phyloP scores from a whole-genome alignment of 1,140 invertebrate genomes.

The Megathymus violae region DNA sequence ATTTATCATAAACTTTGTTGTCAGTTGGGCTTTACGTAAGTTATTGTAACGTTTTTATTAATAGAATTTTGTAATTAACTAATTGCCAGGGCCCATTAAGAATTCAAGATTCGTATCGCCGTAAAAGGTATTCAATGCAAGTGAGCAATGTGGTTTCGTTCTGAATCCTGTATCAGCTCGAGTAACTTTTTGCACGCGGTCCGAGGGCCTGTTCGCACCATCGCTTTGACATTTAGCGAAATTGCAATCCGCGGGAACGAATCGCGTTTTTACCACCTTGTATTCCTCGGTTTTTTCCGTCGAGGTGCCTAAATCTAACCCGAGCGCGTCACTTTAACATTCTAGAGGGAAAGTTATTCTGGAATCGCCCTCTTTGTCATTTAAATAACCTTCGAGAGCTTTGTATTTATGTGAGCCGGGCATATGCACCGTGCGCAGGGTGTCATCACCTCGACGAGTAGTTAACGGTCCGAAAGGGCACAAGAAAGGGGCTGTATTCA shows the following conservation, averaged over 20 bases:
- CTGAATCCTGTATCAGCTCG: conserved; percentile 47
- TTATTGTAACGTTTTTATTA: conserved; percentile 36
- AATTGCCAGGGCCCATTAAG: conserved; percentile 52
- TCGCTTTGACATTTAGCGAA: conserved; percentile 62
- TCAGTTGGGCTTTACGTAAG: conserved; percentile 23
- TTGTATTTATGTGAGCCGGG: conserved; percentile 41
- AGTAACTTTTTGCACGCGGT: conserved; percentile 66
- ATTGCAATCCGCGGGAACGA: conserved; percentile 56
- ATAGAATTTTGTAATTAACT: conserved; percentile 50
- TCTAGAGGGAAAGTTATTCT: conserved; percentile 42
- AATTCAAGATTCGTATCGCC: conserved; percentile 56
- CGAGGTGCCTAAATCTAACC: conserved; percentile 51
- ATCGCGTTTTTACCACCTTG: conserved; percentile 46
- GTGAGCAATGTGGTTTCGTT: conserved; percentile 41
- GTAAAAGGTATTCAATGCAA: conserved; percentile 47
- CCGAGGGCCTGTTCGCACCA: conserved; percentile 66
- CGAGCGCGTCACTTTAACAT: conserved; percentile 13
- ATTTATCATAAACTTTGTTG: conserved; percentile 44
- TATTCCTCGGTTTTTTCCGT: conserved; percentile 37
- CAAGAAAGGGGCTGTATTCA: conserved; percentile 47
- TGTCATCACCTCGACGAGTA: conserved; percentile 51
- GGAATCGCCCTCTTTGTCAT: conserved; percentile 56
- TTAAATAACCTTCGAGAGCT: conserved; percentile 54
- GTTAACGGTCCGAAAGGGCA: conserved; percentile 38
- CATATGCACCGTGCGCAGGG: conserved; percentile 48